Evolutionary conservation across 1,140 invertebrate genomes (phyloP).

Genomic region (Triops cancriformis): DNA sequence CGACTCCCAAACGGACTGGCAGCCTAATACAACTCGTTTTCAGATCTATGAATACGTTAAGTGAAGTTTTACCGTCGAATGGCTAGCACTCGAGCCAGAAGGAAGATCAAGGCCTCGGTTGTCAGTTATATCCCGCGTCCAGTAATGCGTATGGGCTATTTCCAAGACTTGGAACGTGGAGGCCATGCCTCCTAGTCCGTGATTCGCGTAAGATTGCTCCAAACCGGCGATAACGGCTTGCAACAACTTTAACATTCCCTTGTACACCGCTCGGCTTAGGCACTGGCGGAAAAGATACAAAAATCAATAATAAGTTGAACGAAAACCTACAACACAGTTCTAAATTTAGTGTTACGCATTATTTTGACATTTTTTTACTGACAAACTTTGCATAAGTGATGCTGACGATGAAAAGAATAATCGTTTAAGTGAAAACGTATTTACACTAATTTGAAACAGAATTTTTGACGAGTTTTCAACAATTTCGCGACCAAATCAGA

Average conservation of each 20-base stretch:
- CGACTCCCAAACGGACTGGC: slow-evolving; percentile 66
- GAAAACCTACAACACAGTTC: background rate
- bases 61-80: slow-evolving; percentile 43
- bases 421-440: too few species aligned
- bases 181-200: slow-evolving; percentile 92
- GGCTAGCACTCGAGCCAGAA: slow-evolving; percentile 37
- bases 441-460: too few species aligned
- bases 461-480: too few species aligned
- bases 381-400: background rate
- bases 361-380: background rate
- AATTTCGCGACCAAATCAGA: too few species aligned
- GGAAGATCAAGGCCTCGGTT: slow-evolving; percentile 33
- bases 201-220: slow-evolving; percentile 85
- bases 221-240: slow-evolving; percentile 81
- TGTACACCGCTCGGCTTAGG: slow-evolving; percentile 80
- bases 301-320: background rate
- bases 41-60: slow-evolving; percentile 3
- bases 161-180: slow-evolving; percentile 93
- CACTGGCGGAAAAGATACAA: slow-evolving; percentile 50
- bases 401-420: too few species aligned
- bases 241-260: slow-evolving; percentile 90
- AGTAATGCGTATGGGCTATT: slow-evolving; percentile 97
- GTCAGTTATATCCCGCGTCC: slow-evolving; percentile 75
- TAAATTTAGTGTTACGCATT: background rate
- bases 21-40: slow-evolving; percentile 40